Base-by-base conservation (phyloP, 2,888 invertebrate genomes). In the Nomada ferruginata region DNA sequence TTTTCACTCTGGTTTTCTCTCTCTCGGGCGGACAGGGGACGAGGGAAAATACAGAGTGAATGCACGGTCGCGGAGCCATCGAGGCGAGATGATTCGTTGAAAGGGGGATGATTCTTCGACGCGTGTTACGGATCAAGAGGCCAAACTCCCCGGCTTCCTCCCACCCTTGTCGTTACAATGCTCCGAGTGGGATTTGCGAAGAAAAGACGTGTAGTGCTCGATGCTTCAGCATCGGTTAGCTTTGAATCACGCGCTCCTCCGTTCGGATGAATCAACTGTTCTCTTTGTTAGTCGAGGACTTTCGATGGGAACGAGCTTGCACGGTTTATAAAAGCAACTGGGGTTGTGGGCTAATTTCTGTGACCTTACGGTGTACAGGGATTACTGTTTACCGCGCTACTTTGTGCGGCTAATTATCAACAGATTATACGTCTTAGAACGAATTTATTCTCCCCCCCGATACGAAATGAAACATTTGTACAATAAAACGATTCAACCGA, bases 41-140 rank as follows among this genome's bases (percentile, higher is more conserved):
- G 66, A 60, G 64, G 36, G 23, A 10, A 23, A 13, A 15, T 9
- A 23, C 44, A 50, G 26, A 42, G 53, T 69, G 79, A 66, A 70
- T 29, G n/a, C 15, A 53, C 10, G 5, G 57, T 76, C 61, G 68
- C 50, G 70, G 47, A 83, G 42, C 52, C 85, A 55, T 18, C 77
- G 85, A 13, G 64, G 80, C 78, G 85, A 78, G 42, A 79, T 50
- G 75, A 77, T 77, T 79, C 77, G 77, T 82, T 82, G 73, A 83
- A 77, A 76, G 76, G 70, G 76, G 79, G 79, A 79, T 82, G 79
- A 74, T 82, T 83, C 72, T 82, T 83, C 75, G 79, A 79, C 83
- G 75, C 79, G 63, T 70, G 72, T 72, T 68, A 44, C 64, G 64
- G 72, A 42, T 59, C 52, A 64, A 65, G 66, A 53, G 61, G 29